Evolutionary conservation across 2,113 vertebrate genomes (phyloP).

Genomic region (Oryzias curvinotus): DNA sequence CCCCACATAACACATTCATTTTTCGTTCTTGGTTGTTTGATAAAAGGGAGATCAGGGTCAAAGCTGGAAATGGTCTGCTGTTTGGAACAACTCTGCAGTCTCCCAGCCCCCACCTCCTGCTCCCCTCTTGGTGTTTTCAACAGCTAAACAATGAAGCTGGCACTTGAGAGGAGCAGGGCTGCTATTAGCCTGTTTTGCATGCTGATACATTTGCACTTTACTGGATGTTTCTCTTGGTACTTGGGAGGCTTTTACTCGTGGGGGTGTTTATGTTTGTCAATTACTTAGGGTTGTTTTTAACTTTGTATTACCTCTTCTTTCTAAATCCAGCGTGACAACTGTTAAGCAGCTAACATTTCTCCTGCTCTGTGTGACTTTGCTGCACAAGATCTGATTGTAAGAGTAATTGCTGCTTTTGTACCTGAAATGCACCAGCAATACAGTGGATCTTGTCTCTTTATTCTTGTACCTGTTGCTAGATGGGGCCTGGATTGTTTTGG

Average conservation of each 20-base stretch:
- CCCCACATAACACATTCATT: too few species aligned
- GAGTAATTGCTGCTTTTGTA: conserved; percentile 37
- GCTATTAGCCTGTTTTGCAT: conserved; percentile 46
- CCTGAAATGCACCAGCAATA: conserved; percentile 56
- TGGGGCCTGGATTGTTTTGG: conserved; percentile 78
- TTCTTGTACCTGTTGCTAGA: conserved; percentile 71
- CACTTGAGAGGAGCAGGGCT: conserved; percentile 20
- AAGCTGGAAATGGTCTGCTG: neutral
- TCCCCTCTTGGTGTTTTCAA: conserved; percentile 28
- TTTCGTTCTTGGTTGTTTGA: too few species aligned
- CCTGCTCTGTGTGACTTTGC: conserved; percentile 22
- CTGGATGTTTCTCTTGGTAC: conserved; percentile 14
- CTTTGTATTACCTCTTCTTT: too few species aligned
- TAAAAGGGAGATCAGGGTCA: neutral
- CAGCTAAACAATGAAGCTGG: conserved; percentile 48
- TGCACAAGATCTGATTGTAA: conserved; percentile 40
- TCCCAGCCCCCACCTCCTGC: conserved; percentile 10
- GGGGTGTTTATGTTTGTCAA: neutral
- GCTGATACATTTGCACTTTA: conserved; percentile 34
- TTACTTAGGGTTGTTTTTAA: conserved; percentile 1
- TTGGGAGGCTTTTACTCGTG: neutral
- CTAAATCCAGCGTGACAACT: neutral
- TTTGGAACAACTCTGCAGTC: conserved; percentile 18
- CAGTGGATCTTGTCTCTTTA: conserved; percentile 62
- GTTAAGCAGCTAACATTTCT: neutral